Evolutionary conservation across 1,140 invertebrate genomes (phyloP), one percentile per base, ranked within the genome.

Genomic region (Lepidurus apus): DNA sequence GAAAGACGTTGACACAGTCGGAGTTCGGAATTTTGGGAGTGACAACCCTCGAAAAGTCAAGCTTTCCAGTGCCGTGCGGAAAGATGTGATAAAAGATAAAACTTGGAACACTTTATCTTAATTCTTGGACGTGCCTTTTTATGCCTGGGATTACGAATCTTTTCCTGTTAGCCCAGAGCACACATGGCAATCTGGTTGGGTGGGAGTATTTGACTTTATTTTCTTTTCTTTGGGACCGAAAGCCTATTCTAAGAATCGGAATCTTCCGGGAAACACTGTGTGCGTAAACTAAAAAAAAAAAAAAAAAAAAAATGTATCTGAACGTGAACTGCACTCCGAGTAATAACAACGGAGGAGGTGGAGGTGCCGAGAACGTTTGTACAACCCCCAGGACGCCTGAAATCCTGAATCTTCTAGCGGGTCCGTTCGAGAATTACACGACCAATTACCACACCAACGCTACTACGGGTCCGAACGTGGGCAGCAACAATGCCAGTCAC

Each of bases 301-400:
- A 24, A 34, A 47, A 17, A 21, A 78, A 43, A 24, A 42, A 34
- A 11, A 79, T 79, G 78, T 79, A 79, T 79, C 44, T 79, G 43
- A 79, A 79, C 74, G 74, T 79, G 43, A 79, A 75, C 75, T 74
- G 44, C 43, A 74, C 78, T 43, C 17, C 78, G 43, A 65, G 53
- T 17, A 79, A 75, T 74, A 74, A 74, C 44, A 75, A 43, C 74
- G 44, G 42, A 53, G 74, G 74, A n/a, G 74, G 74, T 75, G 74
- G 74, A n/a, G 74, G 74, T 24, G 34, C 13, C 7, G 76, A 77
- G 17, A 53, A 34, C 13, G 43, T 53, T 13, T 80, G 79, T 47
- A 77, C 47, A 1, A 80, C 79, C 13, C 79, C 79, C 7, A 53
- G 79, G 11, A 80, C 79, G 34, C 79, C 79, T 76, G 79, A 80